Conservation (phyloP, 1,140 invertebrate genomes). For the Xylocopa sonorina region DNA sequence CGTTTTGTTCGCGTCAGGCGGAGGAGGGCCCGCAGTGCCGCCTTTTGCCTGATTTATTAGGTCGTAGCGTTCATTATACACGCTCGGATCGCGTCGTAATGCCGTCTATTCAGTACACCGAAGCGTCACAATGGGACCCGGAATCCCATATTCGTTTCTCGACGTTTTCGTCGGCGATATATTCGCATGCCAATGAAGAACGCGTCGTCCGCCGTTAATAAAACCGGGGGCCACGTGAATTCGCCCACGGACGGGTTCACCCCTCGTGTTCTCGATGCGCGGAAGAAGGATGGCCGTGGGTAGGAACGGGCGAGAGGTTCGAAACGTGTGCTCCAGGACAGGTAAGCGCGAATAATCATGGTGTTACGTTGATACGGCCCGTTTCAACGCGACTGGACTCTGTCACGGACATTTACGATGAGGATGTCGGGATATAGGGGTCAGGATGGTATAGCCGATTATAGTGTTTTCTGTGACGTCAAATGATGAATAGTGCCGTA, state of each 20-base stretch:
- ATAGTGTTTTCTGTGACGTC: too few relatives aligned
- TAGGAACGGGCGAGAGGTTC: too few relatives aligned
- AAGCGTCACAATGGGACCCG: slow-evolving; percentile 32
- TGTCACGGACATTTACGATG: too few relatives aligned
- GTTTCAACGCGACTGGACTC: too few relatives aligned
- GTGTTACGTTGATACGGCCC: background rate
- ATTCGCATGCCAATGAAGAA: slow-evolving; percentile 20
- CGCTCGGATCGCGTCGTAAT: background rate
- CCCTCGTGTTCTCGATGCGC: background rate
- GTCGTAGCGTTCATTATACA: slow-evolving; percentile 14
- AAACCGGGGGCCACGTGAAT: background rate
- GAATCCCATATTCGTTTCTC: slow-evolving; percentile 13
- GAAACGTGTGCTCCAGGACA: background rate
- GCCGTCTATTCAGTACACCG: slow-evolving; percentile 1
- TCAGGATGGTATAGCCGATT: too few relatives aligned
- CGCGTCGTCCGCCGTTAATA: background rate
- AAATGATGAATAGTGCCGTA: too few relatives aligned
- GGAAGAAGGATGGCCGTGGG: too few relatives aligned
- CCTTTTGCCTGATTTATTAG: slow-evolving; percentile 54
- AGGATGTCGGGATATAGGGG: too few relatives aligned
- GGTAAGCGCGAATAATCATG: background rate
- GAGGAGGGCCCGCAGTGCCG: slow-evolving; percentile 24
- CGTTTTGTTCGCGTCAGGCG: slow-evolving; percentile 31
- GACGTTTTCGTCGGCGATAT: background rate
- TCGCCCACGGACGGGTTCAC: background rate